Percentiles rank a stretch among this genome's conserved stretches.
These are phyloP conservation scores for Neodiprion fabricii DNA, from an alignment of 1,140 invertebrate species.

Conservation along the genomic window DNA sequence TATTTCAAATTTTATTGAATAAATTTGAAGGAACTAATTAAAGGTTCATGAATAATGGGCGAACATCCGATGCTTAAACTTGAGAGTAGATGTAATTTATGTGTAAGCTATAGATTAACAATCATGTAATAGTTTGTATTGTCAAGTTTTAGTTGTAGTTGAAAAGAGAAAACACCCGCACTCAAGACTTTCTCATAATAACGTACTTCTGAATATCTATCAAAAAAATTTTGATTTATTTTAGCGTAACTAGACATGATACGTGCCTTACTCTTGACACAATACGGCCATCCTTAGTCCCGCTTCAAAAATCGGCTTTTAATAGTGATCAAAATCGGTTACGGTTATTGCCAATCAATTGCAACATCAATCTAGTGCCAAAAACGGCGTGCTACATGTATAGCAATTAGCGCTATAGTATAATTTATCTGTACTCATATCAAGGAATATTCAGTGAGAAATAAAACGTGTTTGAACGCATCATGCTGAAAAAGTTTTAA, in stretches of 20 bases:
- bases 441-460: conserved; percentile 24
- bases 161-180: conserved; percentile 26
- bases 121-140: conserved; percentile 22
- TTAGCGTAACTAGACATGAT: conserved; percentile 28
- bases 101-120: conserved; percentile 16
- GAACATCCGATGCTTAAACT: conserved; percentile 4
- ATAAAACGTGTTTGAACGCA: conserved; percentile 29
- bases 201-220: conserved; percentile 6
- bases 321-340: conserved; percentile 14
- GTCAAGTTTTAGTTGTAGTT: conserved; percentile 1
- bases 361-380: conserved; percentile 27
- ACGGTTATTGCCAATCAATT: conserved; percentile 14
- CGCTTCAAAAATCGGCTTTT: conserved; percentile 18
- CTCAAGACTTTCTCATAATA: conserved; percentile 17
- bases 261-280: conserved; percentile 37
- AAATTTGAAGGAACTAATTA: not conserved
- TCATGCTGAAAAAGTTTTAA: conserved; percentile 7
- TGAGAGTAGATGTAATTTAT: conserved; percentile 12
- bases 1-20: conserved; percentile 14
- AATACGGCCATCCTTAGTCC: conserved; percentile 18
- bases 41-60: not conserved
- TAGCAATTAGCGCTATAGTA: conserved; percentile 25
- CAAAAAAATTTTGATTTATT: conserved; percentile 23
- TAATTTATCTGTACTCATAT: conserved; percentile 37
- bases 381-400: conserved; percentile 25